Base-by-base conservation (phyloP, 2,888 invertebrate species). In the Athrips mouffetella region DNA sequence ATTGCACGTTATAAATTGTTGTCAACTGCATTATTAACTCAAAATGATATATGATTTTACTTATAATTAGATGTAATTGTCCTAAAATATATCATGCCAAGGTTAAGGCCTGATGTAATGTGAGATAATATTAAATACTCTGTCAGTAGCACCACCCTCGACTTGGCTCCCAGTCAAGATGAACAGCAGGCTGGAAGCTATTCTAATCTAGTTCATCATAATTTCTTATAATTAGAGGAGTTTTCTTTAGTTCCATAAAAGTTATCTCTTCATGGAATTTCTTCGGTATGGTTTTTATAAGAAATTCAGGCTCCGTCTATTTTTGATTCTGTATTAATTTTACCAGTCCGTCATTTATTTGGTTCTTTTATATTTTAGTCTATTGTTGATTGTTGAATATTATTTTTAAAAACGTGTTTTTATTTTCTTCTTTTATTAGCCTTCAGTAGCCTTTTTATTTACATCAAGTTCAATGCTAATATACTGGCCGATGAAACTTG, bases 141-240 rank as follows among this genome's bases (percentile, higher is more conserved):
- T 62, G 53, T n/a, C 27, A 27, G 21, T 54, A 50, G 41, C n/a
- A n/a, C 54, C 58, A 52, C 59, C 58, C 60, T 55, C 51, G 51
- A 58, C 52, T 82, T 82, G 82, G 83, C 83, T 53, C 41, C 40
- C 48, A 58, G 58, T 78, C 81, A 82, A 82, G 63, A 74, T 70
- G 78, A 79, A 80, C 73, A 76, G 48, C 60, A 65, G 65, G 60
- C 37, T 29, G 20, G 42, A 42, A 18, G 29, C 18, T 27, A 41
- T 41, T 39, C 39, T 40, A 0, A 11, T 31, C 11, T 10, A 11
- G 31, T 2, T 13, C 31, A 31, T 31, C 7, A n/a, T 8, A 10
- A 2, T 8, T 4, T 27, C 7, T 8, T 2, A 8, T 27, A n/a
- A 5, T 4, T 10, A 8, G 7, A 27, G 27, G 2, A 27, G n/a